phyloP scores from a whole-genome alignment of 2,113 vertebrate genomes.

The Sciurus niger region DNA sequence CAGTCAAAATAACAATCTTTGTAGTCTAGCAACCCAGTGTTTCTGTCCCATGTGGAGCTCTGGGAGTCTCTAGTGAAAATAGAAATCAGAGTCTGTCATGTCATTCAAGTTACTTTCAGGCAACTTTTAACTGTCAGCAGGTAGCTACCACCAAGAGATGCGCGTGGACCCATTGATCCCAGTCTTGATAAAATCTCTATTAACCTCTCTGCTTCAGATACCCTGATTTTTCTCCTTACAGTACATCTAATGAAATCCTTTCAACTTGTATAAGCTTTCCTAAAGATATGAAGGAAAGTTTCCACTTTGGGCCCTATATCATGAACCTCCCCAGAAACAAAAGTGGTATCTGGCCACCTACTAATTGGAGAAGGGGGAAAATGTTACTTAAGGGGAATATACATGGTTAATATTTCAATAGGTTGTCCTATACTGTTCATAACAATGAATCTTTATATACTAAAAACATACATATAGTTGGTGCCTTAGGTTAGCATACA shows the following conservation, averaged over 20 bases:
- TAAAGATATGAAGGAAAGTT: constrained; percentile 1
- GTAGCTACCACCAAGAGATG: background rate
- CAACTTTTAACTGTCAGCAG: background rate
- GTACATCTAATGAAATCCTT: background rate
- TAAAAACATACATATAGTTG: background rate
- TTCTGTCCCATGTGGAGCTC: background rate
- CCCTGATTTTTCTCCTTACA: background rate
- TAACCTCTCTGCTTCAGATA: background rate
- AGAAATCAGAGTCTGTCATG: background rate
- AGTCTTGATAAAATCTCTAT: background rate
- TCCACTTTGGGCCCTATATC: background rate
- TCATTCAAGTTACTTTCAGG: background rate
- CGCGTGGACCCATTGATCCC: background rate
- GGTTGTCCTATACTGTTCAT: background rate
- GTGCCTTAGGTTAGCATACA: background rate
- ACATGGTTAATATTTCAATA: background rate
- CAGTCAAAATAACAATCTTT: background rate
- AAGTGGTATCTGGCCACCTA: background rate
- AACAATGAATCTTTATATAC: background rate
- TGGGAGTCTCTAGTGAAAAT: background rate
- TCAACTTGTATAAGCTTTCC: background rate
- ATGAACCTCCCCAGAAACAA: background rate
- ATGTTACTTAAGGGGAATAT: background rate
- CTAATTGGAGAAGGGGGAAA: background rate
- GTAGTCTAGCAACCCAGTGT: background rate